Evolutionary conservation across 2,113 vertebrate species (phyloP).

Genomic region (Lipophrys pholis): DNA sequence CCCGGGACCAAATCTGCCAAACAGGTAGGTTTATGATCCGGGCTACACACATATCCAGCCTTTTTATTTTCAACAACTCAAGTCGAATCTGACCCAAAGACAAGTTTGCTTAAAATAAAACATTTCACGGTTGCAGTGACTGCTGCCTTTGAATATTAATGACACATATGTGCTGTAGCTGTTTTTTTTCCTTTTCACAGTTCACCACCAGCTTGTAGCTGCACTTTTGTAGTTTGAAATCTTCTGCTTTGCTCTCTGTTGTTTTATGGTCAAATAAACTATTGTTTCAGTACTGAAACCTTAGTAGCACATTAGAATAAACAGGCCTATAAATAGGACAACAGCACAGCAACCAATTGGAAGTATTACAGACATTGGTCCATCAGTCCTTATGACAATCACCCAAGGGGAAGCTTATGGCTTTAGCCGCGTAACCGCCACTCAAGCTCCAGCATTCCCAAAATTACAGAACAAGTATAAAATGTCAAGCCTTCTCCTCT

Average conservation of each 20-base stretch:
- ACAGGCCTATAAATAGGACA: slow-evolving; percentile 78
- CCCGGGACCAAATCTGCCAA: slow-evolving; percentile 65
- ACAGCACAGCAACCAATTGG: slow-evolving; percentile 75
- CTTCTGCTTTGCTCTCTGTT: slow-evolving; percentile 23
- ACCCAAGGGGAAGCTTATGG: slow-evolving; percentile 74
- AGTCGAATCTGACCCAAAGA: slow-evolving; percentile 8
- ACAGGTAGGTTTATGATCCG: slow-evolving; percentile 71
- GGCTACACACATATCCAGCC: neutral
- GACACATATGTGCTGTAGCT: slow-evolving; percentile 2
- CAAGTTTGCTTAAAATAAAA: slow-evolving; percentile 15
- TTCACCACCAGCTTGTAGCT: slow-evolving; percentile 12
- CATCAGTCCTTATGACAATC: slow-evolving; percentile 74
- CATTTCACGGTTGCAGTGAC: neutral
- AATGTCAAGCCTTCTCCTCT: slow-evolving; percentile 81
- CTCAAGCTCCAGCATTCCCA: slow-evolving; percentile 70
- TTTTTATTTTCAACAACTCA: neutral
- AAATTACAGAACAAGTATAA: slow-evolving; percentile 80
- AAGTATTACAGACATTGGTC: slow-evolving; percentile 75
- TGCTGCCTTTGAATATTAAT: slow-evolving; percentile 31
- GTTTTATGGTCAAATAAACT: slow-evolving; percentile 71
- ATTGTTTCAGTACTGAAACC: slow-evolving; percentile 73
- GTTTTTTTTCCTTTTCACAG: slow-evolving; percentile 22
- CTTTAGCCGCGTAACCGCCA: slow-evolving; percentile 72
- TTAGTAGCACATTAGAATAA: slow-evolving; percentile 71
- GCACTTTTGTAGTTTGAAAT: slow-evolving; percentile 21